Percentiles rank a stretch among this genome's conserved stretches.
Evolutionary conservation across 2,888 invertebrate species (phyloP).

Genomic region (Synergus gifuensis): DNA sequence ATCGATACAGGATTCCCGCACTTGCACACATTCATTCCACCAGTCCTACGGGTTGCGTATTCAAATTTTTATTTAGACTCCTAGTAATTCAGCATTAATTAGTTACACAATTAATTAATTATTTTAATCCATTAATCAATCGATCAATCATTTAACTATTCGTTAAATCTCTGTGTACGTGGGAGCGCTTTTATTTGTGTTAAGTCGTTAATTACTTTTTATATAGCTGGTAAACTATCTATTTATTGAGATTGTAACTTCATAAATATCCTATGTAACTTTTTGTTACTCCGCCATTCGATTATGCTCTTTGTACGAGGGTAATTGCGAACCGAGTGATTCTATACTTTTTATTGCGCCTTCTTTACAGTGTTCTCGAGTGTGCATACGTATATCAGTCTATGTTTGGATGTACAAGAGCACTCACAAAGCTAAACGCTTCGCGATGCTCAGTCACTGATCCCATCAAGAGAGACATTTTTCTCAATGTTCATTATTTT

Average conservation of each 20-base stretch:
- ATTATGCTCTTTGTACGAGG: slow-evolving; percentile 72
- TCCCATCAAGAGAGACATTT: slow-evolving; percentile 26
- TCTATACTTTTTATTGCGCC: slow-evolving; percentile 47
- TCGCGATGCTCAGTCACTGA: slow-evolving; percentile 27
- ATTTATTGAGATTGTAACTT: slow-evolving; percentile 70
- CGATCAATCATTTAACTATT: slow-evolving; percentile 63
- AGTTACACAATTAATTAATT: slow-evolving; percentile 71
- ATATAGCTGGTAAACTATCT: slow-evolving; percentile 70
- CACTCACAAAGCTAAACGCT: slow-evolving; percentile 34
- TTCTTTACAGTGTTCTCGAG: slow-evolving; percentile 50
- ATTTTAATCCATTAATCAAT: slow-evolving; percentile 54
- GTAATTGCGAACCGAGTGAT: slow-evolving; percentile 69
- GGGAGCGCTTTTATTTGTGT: slow-evolving; percentile 52
- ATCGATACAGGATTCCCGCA: slow-evolving; percentile 48
- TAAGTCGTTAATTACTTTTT: slow-evolving; percentile 64
- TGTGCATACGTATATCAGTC: slow-evolving; percentile 46
- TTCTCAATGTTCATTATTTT: neutral
- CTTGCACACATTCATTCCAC: slow-evolving; percentile 65
- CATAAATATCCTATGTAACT: slow-evolving; percentile 71
- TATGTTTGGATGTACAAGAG: slow-evolving; percentile 46
- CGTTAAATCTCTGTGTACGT: slow-evolving; percentile 64
- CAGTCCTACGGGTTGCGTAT: slow-evolving; percentile 69
- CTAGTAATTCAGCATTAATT: slow-evolving; percentile 70
- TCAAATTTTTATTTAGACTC: slow-evolving; percentile 69
- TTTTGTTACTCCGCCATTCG: slow-evolving; percentile 61